These are phyloP conservation scores for Corythoichthys intestinalis DNA, from an alignment of 2,113 vertebrate genomes.

Conservation along the genomic window DNA sequence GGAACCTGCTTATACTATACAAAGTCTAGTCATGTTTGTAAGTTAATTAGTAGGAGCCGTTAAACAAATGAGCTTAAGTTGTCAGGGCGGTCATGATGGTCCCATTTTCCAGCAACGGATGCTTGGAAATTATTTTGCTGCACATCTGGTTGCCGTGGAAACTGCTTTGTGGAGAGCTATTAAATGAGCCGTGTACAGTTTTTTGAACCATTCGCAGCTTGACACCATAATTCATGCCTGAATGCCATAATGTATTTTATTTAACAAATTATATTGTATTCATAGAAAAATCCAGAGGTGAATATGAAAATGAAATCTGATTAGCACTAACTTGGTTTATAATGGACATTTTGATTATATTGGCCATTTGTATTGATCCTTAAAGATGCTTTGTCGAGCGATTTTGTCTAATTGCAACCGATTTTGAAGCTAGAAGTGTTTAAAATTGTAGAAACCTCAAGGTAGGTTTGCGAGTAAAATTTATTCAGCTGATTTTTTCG, in stretches of 20 bases:
- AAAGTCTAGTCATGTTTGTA: neutral
- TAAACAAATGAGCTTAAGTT: slow-evolving; percentile 7
- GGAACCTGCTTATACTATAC: slow-evolving; percentile 22
- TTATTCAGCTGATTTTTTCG: too few species aligned
- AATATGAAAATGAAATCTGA: neutral
- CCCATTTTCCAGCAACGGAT: neutral
- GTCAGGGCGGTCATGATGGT: neutral
- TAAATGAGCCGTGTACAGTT: slow-evolving; percentile 14
- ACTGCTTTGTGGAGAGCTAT: slow-evolving; percentile 38
- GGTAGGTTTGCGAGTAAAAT: too few species aligned
- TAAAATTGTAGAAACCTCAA: too few species aligned
- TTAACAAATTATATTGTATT: neutral
- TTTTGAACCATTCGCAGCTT: neutral
- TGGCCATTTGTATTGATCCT: too few species aligned
- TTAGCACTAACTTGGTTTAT: neutral
- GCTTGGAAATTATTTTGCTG: slow-evolving; percentile 52
- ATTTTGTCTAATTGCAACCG: neutral
- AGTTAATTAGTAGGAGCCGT: slow-evolving; percentile 1
- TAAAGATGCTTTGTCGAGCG: too few species aligned
- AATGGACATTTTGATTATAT: neutral
- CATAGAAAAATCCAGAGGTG: neutral
- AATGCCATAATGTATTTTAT: neutral
- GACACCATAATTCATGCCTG: neutral
- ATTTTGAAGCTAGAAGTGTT: neutral
- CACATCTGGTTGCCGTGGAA: slow-evolving; percentile 72